These are phyloP conservation scores for Melipona beecheii DNA, from an alignment of 2,888 invertebrate species.

Conservation along the genomic window DNA sequence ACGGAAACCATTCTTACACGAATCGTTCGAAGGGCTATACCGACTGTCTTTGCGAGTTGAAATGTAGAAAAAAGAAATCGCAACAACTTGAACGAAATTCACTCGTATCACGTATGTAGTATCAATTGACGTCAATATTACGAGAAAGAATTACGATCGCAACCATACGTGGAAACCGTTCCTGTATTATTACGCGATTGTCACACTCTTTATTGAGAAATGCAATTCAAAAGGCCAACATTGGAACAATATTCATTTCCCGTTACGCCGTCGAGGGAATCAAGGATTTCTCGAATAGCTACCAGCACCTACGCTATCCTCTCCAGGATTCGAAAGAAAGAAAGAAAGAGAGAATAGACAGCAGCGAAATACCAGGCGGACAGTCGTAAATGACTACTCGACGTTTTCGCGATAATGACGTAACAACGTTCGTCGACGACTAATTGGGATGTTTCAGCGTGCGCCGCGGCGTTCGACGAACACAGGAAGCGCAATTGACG, in stretches of 20 bases:
- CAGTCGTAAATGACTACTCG: conserved; percentile 61
- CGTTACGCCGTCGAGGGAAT: background rate
- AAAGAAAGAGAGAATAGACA: background rate
- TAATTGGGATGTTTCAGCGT: conserved; percentile 61
- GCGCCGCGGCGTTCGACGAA: conserved; percentile 52
- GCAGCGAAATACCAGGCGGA: conserved; percentile 52
- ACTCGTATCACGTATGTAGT: too few species aligned
- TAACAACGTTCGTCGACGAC: conserved; percentile 50
- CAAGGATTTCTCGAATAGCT: background rate
- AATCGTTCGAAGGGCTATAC: too few species aligned
- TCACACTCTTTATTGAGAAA: too few species aligned
- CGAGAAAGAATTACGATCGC: too few species aligned
- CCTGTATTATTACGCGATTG: too few species aligned
- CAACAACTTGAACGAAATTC: too few species aligned
- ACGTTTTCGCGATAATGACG: conserved; percentile 61
- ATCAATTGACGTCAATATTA: too few species aligned
- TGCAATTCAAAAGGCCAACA: too few species aligned
- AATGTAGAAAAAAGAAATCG: too few species aligned
- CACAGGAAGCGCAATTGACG: conserved; percentile 47
- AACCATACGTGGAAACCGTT: too few species aligned
- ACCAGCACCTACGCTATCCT: background rate
- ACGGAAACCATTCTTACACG: too few species aligned
- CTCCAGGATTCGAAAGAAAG: background rate
- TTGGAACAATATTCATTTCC: background rate
- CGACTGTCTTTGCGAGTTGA: too few species aligned